phyloP scores from a whole-genome alignment of 2,797 vertebrate genomes.

The Apogon hyalosoma region DNA sequence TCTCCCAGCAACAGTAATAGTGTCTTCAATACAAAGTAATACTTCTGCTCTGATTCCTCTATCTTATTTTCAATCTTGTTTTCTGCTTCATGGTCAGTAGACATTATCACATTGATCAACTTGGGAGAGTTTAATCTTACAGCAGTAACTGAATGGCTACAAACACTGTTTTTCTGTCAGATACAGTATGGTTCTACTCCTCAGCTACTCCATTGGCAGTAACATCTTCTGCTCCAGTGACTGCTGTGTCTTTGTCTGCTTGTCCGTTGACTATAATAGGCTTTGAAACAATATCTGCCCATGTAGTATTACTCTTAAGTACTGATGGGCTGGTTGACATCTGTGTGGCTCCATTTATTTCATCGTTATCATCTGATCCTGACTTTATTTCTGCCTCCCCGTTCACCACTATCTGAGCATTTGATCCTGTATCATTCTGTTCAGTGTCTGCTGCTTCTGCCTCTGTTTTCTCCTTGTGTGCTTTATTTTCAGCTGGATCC shows the following conservation, averaged over 20 bases:
- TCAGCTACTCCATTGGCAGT: conserved; percentile 48
- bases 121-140: conserved; percentile 46
- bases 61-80: conserved; percentile 17
- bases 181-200: conserved; percentile 47
- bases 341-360: conserved; percentile 40
- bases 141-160: conserved; percentile 52
- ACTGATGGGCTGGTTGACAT: conserved; percentile 28
- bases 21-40: conserved; percentile 39
- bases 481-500: conserved; percentile 34
- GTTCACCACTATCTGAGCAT: conserved; percentile 36
- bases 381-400: conserved; percentile 41
- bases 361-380: conserved; percentile 33
- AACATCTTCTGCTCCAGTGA: conserved; percentile 47
- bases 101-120: conserved; percentile 28
- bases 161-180: conserved; percentile 17
- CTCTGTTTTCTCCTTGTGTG: conserved; percentile 37
- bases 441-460: conserved; percentile 12
- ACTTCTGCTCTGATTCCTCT: conserved; percentile 21
- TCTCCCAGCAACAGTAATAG: conserved; percentile 49
- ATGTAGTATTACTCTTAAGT: conserved; percentile 63
- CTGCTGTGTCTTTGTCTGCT: conserved; percentile 25
- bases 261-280: conserved; percentile 23
- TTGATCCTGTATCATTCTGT: conserved; percentile 19
- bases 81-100: conserved; percentile 32
- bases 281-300: conserved; percentile 74